A percentile compares a stretch with the other conserved stretches of the same genome.
phyloP scores from a whole-genome alignment of 92 coral and sea anemone genomes.

The Actinernus sp. region DNA sequence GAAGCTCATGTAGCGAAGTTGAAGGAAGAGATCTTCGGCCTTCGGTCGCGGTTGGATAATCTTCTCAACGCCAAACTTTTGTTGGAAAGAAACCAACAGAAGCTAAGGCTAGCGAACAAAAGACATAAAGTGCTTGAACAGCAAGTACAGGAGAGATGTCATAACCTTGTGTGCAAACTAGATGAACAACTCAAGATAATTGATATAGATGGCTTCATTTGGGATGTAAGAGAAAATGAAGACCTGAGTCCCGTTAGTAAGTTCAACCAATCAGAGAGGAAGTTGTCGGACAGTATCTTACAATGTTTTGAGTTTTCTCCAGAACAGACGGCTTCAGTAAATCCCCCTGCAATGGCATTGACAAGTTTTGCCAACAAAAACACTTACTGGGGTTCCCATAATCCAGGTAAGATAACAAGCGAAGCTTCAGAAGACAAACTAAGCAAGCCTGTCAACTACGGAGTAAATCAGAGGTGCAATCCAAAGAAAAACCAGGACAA shows the following conservation, averaged over 20 bases:
- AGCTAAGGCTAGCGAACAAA: slow-evolving; percentile 15
- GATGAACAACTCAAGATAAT: slow-evolving; percentile 9
- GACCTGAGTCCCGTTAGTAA: background rate
- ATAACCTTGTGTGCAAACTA: background rate
- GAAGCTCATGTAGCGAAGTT: slow-evolving; percentile 4
- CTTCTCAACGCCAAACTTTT: slow-evolving; percentile 17
- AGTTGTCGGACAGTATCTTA: background rate
- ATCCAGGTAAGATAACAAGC: background rate
- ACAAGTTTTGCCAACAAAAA: background rate
- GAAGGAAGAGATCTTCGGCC: slow-evolving; percentile 17
- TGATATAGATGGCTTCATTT: background rate
- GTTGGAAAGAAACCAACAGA: slow-evolving; percentile 13
- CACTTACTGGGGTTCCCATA: background rate
- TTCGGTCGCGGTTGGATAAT: slow-evolving; percentile 25
- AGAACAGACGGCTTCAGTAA: too few relatives aligned
- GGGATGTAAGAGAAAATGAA: background rate
- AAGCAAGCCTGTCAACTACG: background rate
- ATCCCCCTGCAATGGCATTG: background rate
- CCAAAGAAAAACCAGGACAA: background rate
- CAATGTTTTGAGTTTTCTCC: slow-evolving; percentile 1
- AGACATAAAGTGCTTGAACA: slow-evolving; percentile 4
- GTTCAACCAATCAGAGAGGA: background rate
- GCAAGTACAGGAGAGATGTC: slow-evolving; percentile 13
- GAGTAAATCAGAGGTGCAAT: background rate
- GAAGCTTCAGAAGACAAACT: background rate